Evolutionary conservation across 2,888 invertebrate genomes (phyloP).

Genomic region (Zhengitettix transpicula): DNA sequence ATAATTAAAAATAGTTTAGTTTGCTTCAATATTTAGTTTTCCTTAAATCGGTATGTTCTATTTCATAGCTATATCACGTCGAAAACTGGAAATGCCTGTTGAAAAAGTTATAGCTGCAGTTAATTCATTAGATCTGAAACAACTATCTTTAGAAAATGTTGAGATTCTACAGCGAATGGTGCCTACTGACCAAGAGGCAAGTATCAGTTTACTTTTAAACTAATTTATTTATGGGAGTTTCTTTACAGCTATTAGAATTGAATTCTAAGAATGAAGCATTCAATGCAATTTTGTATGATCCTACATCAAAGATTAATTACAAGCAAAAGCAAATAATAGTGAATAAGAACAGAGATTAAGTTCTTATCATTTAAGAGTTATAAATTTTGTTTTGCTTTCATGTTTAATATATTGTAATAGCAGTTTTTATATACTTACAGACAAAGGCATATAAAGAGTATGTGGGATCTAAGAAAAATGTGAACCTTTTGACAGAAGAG

Average conservation of each 20-base stretch:
- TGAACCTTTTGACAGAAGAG: conserved; percentile 82
- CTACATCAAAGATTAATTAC: too few relatives aligned
- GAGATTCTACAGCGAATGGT: conserved; percentile 93
- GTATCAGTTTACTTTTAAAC: conserved; percentile 3
- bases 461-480: conserved; percentile 72
- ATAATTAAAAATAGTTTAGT: too few relatives aligned
- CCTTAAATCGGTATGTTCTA: background rate
- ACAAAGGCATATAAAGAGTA: conserved; percentile 86
- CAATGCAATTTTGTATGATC: too few relatives aligned
- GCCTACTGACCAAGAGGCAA: conserved; percentile 85
- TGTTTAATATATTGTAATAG: too few relatives aligned
- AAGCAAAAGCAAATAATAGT: too few relatives aligned
- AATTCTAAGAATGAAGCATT: too few relatives aligned
- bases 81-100: conserved; percentile 87
- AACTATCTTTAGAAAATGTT: conserved; percentile 79
- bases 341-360: too few relatives aligned
- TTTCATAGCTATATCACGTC: conserved; percentile 75
- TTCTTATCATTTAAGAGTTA: too few relatives aligned
- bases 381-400: too few relatives aligned
- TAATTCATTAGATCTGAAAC: conserved; percentile 76
- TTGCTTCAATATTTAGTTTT: too few relatives aligned
- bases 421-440: conserved; percentile 22
- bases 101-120: conserved; percentile 77
- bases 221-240: background rate
- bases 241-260: too few relatives aligned